phyloP scores from a whole-genome alignment of 2,113 vertebrate genomes.

The Sciurus niger region DNA sequence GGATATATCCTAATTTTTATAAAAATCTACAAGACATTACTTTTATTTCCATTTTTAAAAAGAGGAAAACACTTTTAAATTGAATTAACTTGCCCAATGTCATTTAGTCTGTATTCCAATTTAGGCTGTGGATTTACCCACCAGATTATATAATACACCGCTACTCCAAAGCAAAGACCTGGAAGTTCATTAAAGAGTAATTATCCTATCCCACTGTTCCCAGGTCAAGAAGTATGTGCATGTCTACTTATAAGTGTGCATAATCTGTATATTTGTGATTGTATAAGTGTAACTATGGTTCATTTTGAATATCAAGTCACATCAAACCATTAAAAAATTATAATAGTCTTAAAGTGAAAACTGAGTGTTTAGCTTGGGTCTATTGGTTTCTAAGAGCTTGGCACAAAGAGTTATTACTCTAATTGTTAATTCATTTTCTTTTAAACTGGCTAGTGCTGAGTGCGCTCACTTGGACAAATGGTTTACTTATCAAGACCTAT shows the following conservation, averaged over 20 bases:
- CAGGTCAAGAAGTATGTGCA: not conserved
- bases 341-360: slow-evolving; percentile 4
- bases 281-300: not conserved
- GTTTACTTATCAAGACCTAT: not conserved
- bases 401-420: not conserved
- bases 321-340: not conserved
- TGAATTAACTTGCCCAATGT: not conserved
- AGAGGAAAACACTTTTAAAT: not conserved
- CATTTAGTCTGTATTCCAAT: slow-evolving; percentile 2
- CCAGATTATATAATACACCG: not conserved
- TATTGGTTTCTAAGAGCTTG: not conserved
- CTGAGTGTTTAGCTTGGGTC: not conserved
- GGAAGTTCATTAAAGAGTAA: not conserved
- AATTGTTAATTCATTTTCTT: not conserved
- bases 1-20: not conserved
- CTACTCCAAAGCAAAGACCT: not conserved
- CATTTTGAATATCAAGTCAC: not conserved
- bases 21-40: not conserved
- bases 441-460: not conserved
- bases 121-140: not conserved
- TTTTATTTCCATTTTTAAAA: slow-evolving; percentile 54
- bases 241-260: not conserved
- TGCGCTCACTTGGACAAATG: not conserved
- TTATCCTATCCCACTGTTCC: not conserved
- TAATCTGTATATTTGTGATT: not conserved